Base-by-base conservation (phyloP, 2,888 invertebrate species). In the Vannuccia rotundouncinata region DNA sequence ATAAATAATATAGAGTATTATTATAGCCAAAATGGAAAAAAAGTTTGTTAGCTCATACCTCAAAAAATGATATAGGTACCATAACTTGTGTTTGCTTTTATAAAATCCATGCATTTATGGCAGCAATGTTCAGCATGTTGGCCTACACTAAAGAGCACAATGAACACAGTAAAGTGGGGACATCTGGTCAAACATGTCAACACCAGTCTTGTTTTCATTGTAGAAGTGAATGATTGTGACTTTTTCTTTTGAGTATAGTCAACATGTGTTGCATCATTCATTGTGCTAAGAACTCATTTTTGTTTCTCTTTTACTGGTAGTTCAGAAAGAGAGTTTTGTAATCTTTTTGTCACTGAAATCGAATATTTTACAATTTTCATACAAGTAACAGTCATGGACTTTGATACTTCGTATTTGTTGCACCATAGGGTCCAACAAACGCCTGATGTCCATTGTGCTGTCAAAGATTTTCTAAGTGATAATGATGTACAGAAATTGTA, bases 61-160 rank as follows among this genome's bases (percentile, higher is more conserved):
- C n/a, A n/a, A n/a, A n/a, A n/a, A n/a, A n/a, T n/a, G n/a, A n/a
- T n/a, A n/a, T n/a, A n/a, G n/a, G n/a, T n/a, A n/a, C n/a, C n/a
- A n/a, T n/a, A n/a, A n/a, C n/a, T 5, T 66, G 66, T 66, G 10
- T 66, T 66, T 66, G 5, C 75, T 75, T 75, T 29, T 75, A 75
- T 13, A 75, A 1, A 29, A 75, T 75, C 75, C 75, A 75, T 2
- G 75, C 75, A 31, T 31, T 75, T 2, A 75, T 75, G 30, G 29
- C 75, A 29, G 2, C 13, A 27, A 28, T 75, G 75, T 5, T 25
- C 31, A 10, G 22, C 29, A 75, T 75, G 75, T 75, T 17, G 75
- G 75, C 75, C 75, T 27, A 28, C 75, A 2, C 10, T 29, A 29
- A 13, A 2, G 28, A 29, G 75, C 75, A 75, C 75, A 29, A 29